Conservation (phyloP, 2,888 invertebrate genomes). For the Sminthurides aquaticus region DNA sequence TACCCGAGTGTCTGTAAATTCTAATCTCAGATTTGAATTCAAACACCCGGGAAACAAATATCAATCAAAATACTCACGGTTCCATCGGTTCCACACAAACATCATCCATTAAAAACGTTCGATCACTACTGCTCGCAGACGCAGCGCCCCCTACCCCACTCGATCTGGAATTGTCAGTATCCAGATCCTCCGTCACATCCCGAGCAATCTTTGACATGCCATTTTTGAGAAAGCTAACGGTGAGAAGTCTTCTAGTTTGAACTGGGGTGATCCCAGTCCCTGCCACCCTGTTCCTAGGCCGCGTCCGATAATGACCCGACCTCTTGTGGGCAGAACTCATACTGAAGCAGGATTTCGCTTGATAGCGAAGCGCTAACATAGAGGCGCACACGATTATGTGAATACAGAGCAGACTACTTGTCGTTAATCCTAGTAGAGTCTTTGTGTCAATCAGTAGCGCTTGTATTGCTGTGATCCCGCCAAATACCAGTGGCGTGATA, state of each 20-base stretch:
- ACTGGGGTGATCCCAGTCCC: conserved; percentile 10
- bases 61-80: conserved; percentile 27
- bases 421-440: conserved; percentile 35
- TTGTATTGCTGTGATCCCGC: conserved; percentile 36
- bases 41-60: not conserved
- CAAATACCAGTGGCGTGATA: conserved; percentile 38
- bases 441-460: conserved; percentile 41
- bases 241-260: conserved; percentile 34
- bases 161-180: conserved; percentile 25
- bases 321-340: conserved; percentile 22
- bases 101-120: conserved; percentile 41
- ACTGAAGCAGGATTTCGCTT: conserved; percentile 25
- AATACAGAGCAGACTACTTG: conserved; percentile 38
- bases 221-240: conserved; percentile 36
- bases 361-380: conserved; percentile 40
- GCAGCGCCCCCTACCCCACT: conserved; percentile 19
- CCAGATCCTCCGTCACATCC: conserved; percentile 29
- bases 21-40: too few species aligned
- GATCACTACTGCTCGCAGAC: conserved; percentile 28
- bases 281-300: conserved; percentile 22
- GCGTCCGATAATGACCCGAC: conserved; percentile 30
- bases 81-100: conserved; percentile 37
- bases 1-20: too few species aligned
- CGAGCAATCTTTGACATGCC: conserved; percentile 38
- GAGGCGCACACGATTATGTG: conserved; percentile 39